Evolutionary conservation across 2,888 invertebrate genomes (phyloP).

Genomic region (Tridacna gigas): DNA sequence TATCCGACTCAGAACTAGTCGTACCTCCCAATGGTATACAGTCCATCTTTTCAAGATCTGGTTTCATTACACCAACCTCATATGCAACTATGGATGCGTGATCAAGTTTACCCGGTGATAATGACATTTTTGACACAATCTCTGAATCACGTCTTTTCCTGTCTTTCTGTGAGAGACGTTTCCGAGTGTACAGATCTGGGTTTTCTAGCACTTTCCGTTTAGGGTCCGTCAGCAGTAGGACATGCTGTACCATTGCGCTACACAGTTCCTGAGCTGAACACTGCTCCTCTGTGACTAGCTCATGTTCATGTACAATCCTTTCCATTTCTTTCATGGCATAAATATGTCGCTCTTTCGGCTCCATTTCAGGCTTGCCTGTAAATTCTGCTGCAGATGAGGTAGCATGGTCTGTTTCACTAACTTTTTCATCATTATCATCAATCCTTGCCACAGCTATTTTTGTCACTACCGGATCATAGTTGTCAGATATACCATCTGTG

Average conservation of each 20-base stretch:
- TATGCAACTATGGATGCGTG: slow-evolving; percentile 94
- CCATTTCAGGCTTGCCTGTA: slow-evolving; percentile 82
- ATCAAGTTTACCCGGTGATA: slow-evolving; percentile 94
- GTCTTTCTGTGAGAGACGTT: slow-evolving; percentile 81
- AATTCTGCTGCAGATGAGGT: slow-evolving; percentile 46
- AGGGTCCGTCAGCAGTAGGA: slow-evolving; percentile 89
- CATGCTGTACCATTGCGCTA: slow-evolving; percentile 84
- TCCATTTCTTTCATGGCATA: slow-evolving; percentile 89
- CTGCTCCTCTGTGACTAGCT: slow-evolving; percentile 82
- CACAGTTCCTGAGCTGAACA: slow-evolving; percentile 84
- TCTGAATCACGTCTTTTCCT: slow-evolving; percentile 81
- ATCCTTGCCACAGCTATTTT: slow-evolving; percentile 89
- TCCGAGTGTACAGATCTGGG: slow-evolving; percentile 82
- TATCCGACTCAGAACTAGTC: slow-evolving; percentile 45
- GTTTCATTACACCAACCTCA: slow-evolving; percentile 87
- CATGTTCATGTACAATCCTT: slow-evolving; percentile 83
- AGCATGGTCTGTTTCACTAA: slow-evolving; percentile 62
- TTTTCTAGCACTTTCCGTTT: slow-evolving; percentile 94
- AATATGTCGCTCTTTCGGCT: slow-evolving; percentile 89
- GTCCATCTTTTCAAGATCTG: slow-evolving; percentile 76
- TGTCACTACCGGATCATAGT: slow-evolving; percentile 96
- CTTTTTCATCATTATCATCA: slow-evolving; percentile 34
- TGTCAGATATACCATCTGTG: slow-evolving; percentile 95
- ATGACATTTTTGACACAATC: slow-evolving; percentile 90
- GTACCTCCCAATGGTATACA: slow-evolving; percentile 65